Conservation (phyloP, 35 echinoderm and acorn worm genomes). For the Apostichopus californicus region DNA sequence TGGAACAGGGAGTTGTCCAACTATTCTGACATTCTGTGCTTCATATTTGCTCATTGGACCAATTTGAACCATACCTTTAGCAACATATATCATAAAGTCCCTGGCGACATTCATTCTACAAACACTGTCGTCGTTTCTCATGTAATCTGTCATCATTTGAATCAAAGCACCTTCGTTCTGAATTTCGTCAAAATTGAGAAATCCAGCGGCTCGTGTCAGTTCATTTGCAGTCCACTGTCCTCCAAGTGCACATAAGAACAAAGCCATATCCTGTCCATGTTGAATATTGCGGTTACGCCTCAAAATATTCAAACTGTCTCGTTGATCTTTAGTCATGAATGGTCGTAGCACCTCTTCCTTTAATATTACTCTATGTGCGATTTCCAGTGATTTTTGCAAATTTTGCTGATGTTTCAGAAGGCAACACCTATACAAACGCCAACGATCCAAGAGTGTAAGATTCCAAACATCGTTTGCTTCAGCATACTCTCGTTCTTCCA, state of each 20-base stretch:
- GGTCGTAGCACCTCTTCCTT: neutral
- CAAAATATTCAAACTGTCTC: neutral
- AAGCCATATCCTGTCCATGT: neutral
- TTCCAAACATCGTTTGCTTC: slow-evolving; percentile 35
- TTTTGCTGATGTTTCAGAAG: slow-evolving; percentile 9
- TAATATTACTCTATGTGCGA: neutral
- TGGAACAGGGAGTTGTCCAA: neutral
- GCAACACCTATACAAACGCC: slow-evolving; percentile 63
- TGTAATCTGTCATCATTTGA: slow-evolving; percentile 1
- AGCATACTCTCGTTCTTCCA: slow-evolving; percentile 2
- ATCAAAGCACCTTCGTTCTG: neutral
- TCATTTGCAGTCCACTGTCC: neutral
- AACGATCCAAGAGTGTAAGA: slow-evolving; percentile 16
- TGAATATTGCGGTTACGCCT: too few relatives aligned
- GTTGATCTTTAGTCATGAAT: neutral
- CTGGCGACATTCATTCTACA: neutral
- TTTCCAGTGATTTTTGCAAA: neutral
- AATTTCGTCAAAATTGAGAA: neutral
- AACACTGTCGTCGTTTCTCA: neutral
- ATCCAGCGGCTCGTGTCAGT: neutral
- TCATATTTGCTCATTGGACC: slow-evolving; percentile 27
- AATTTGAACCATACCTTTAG: slow-evolving; percentile 6
- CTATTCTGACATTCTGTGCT: neutral
- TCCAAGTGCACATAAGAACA: neutral
- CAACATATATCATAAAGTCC: neutral